Evolutionary conservation across 2,113 vertebrate genomes (phyloP).

Genomic region (Corythoichthys intestinalis): DNA sequence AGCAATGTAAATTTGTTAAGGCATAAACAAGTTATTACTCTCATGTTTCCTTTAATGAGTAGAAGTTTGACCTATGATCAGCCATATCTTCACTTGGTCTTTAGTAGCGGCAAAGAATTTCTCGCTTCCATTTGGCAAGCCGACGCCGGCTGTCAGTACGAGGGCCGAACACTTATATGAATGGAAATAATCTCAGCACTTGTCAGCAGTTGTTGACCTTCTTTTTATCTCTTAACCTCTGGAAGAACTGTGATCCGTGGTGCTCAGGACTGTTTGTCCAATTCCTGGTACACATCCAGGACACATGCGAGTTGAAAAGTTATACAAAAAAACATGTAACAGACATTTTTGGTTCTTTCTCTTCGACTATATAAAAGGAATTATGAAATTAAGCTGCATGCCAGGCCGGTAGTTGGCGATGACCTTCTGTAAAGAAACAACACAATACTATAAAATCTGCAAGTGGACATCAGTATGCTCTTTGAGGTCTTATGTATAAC

Average conservation of each 20-base stretch:
- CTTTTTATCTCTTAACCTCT: conserved; percentile 65
- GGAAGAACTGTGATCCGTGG: conserved; percentile 31
- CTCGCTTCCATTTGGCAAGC: conserved; percentile 52
- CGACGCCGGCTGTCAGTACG: conserved; percentile 54
- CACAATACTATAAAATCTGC: too few relatives aligned
- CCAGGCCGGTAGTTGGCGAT: too few relatives aligned
- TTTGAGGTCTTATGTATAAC: neutral
- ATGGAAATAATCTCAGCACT: conserved; percentile 68
- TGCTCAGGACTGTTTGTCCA: conserved; percentile 5
- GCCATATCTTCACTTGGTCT: conserved; percentile 42
- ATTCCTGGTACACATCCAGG: neutral
- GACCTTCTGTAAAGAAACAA: neutral
- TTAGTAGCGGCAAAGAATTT: conserved; percentile 54
- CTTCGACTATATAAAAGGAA: neutral
- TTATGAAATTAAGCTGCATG: neutral
- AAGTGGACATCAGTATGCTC: too few relatives aligned
- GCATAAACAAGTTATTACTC: conserved; percentile 29
- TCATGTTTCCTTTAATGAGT: conserved; percentile 16
- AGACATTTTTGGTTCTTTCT: neutral
- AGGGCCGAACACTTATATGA: conserved; percentile 40
- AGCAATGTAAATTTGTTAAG: conserved; percentile 8
- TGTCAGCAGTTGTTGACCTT: conserved; percentile 64
- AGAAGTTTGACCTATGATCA: conserved; percentile 22
- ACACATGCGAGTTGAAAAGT: neutral
- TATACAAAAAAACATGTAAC: neutral